phyloP scores from a whole-genome alignment of 2,113 vertebrate species.

The Gnathonemus longibarbis region DNA sequence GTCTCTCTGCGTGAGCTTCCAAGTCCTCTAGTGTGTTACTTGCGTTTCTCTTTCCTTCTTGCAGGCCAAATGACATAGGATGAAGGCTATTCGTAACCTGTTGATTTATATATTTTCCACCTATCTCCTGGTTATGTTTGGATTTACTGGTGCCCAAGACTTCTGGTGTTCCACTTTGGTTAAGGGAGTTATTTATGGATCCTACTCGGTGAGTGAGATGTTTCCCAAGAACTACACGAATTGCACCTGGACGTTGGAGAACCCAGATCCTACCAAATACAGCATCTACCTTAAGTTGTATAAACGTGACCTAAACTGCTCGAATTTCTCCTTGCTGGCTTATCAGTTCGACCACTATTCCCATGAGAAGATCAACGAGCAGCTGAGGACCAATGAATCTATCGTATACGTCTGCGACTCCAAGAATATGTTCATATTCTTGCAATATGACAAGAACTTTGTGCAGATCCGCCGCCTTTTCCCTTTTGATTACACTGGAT shows the following conservation, averaged over 20 bases:
- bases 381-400: slow-evolving; percentile 91
- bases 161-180: slow-evolving; percentile 99
- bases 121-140: slow-evolving; percentile 99
- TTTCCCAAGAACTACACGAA: slow-evolving; percentile 99
- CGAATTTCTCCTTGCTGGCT: slow-evolving; percentile 91
- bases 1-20: slow-evolving; percentile 21
- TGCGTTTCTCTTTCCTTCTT: slow-evolving; percentile 70
- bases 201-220: slow-evolving; percentile 98
- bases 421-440: slow-evolving; percentile 94
- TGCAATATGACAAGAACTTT: slow-evolving; percentile 99
- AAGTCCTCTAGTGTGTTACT: slow-evolving; percentile 45
- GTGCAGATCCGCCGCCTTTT: slow-evolving; percentile 93
- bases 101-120: slow-evolving; percentile 99
- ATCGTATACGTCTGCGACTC: slow-evolving; percentile 95
- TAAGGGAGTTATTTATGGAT: slow-evolving; percentile 99
- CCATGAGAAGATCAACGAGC: slow-evolving; percentile 97
- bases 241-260: slow-evolving; percentile 99
- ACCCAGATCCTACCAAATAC: slow-evolving; percentile 99
- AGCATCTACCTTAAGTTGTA: slow-evolving; percentile 99
- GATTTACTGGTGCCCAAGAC: slow-evolving; percentile 99
- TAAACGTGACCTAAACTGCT: slow-evolving; percentile 97
- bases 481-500: slow-evolving; percentile 82
- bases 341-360: slow-evolving; percentile 99
- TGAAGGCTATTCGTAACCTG: slow-evolving; percentile 99
- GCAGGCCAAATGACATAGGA: slow-evolving; percentile 99